phyloP scores from a whole-genome alignment of 1,140 invertebrate species.

The Hyles vespertilio region DNA sequence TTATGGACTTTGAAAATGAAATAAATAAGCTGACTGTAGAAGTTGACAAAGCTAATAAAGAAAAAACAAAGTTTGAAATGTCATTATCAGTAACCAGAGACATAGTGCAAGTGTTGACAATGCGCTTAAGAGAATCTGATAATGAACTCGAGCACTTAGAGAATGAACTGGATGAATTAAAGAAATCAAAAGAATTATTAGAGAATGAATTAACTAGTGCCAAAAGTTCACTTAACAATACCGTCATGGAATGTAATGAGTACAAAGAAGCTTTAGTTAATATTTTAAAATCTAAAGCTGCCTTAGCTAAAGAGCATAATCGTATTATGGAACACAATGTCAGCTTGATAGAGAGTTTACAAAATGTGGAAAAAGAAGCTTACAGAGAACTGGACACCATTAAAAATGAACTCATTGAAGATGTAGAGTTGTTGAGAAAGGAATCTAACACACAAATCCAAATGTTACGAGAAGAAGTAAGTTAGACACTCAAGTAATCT shows the following conservation, averaged over 20 bases:
- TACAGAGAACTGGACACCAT: constrained; percentile 64
- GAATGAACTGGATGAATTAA: constrained; percentile 55
- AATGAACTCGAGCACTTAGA: constrained; percentile 66
- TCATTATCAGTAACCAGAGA: constrained; percentile 67
- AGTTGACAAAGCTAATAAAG: constrained; percentile 56
- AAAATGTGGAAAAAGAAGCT: constrained; percentile 67
- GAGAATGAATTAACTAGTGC: constrained; percentile 54
- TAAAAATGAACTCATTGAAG: constrained; percentile 66
- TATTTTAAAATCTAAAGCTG: constrained; percentile 66
- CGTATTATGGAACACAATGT: constrained; percentile 72
- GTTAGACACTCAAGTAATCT: background rate
- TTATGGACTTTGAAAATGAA: constrained; percentile 61
- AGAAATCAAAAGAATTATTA: constrained; percentile 48
- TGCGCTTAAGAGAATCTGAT: constrained; percentile 66
- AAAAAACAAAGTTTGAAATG: constrained; percentile 69
- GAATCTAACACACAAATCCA: constrained; percentile 65
- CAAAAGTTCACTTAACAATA: constrained; percentile 55
- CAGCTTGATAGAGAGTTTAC: constrained; percentile 62
- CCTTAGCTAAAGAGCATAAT: constrained; percentile 62
- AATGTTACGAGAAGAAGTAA: constrained; percentile 59
- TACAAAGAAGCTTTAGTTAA: constrained; percentile 66
- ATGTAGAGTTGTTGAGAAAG: constrained; percentile 63
- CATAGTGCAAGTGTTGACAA: constrained; percentile 66
- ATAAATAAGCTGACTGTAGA: constrained; percentile 61
- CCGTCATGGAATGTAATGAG: constrained; percentile 61